phyloP scores from a whole-genome alignment of 2,888 invertebrate species.

The Ephialtes manifestator region DNA sequence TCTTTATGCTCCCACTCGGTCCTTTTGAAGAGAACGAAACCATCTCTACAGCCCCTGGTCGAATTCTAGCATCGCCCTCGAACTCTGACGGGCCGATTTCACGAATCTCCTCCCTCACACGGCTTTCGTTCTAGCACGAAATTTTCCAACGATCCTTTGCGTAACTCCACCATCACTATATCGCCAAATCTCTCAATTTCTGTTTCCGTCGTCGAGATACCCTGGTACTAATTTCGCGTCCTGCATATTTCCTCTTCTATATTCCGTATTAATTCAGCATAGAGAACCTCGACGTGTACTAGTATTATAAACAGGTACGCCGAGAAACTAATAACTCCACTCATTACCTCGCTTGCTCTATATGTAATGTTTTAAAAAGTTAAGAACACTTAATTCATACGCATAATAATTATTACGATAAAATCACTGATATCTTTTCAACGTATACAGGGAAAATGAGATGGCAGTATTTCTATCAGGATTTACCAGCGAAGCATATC shows the following conservation, averaged over 20 bases:
- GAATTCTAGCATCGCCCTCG: neutral
- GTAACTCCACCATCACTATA: neutral
- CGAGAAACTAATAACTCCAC: conserved; percentile 65
- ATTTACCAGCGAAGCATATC: no score
- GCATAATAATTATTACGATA: conserved; percentile 36
- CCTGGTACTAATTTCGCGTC: conserved; percentile 45
- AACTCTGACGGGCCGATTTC: neutral
- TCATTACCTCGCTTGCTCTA: conserved; percentile 46
- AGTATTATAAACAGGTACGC: conserved; percentile 46
- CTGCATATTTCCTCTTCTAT: conserved; percentile 32
- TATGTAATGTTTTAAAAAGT: neutral
- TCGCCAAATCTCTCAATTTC: conserved; percentile 21
- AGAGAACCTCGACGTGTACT: neutral
- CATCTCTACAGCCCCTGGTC: conserved; percentile 1
- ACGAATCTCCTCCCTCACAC: neutral
- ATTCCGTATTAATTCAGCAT: conserved; percentile 2
- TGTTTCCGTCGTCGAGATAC: conserved; percentile 38
- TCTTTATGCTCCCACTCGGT: neutral
- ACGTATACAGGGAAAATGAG: neutral
- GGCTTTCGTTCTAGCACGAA: neutral
- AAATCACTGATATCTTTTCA: neutral
- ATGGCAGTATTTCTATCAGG: neutral
- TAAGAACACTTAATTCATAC: neutral
- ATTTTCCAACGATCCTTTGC: conserved; percentile 17
- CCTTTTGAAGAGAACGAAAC: neutral